phyloP scores from a whole-genome alignment of 2,888 invertebrate genomes.

The Caenorhabditis sulstoni region DNA sequence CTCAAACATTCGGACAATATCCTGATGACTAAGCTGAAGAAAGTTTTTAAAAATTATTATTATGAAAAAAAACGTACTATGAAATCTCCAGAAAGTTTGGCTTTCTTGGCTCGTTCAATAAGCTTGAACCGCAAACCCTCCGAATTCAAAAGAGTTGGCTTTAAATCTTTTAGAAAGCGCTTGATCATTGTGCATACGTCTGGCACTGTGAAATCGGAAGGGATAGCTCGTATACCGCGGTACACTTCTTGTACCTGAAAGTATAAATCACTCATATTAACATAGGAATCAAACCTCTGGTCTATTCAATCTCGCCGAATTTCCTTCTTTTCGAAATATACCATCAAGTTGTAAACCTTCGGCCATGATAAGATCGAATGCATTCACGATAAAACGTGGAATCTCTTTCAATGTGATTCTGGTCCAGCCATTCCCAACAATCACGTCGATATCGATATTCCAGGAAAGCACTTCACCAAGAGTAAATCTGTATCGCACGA shows the following conservation, averaged over 20 bases:
- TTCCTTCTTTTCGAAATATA: constrained; percentile 71
- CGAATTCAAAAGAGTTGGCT: constrained; percentile 49
- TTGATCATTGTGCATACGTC: constrained; percentile 73
- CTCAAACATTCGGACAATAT: constrained; percentile 38
- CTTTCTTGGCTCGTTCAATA: constrained; percentile 30
- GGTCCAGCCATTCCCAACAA: constrained; percentile 55
- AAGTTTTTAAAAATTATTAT: too few species aligned
- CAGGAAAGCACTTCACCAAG: constrained; percentile 51
- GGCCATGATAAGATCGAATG: constrained; percentile 63
- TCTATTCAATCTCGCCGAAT: constrained; percentile 57
- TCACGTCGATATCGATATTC: constrained; percentile 54
- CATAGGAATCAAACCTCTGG: constrained; percentile 24
- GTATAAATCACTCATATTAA: not conserved
- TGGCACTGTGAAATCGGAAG: constrained; percentile 62
- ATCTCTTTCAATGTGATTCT: constrained; percentile 51
- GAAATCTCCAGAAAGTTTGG: constrained; percentile 22
- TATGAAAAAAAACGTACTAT: not conserved
- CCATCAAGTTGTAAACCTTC: constrained; percentile 66
- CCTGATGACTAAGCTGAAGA: constrained; percentile 35
- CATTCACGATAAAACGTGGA: constrained; percentile 69
- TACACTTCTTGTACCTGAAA: constrained; percentile 57
- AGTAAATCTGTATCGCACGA: constrained; percentile 37
- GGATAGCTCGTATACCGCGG: constrained; percentile 62
- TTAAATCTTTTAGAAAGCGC: constrained; percentile 68
- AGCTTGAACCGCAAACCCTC: constrained; percentile 44